A percentile compares a stretch with the other conserved stretches of the same genome.
These are phyloP conservation scores for Coendou prehensilis DNA, from an alignment of 2,797 vertebrate species.

Conservation along the genomic window DNA sequence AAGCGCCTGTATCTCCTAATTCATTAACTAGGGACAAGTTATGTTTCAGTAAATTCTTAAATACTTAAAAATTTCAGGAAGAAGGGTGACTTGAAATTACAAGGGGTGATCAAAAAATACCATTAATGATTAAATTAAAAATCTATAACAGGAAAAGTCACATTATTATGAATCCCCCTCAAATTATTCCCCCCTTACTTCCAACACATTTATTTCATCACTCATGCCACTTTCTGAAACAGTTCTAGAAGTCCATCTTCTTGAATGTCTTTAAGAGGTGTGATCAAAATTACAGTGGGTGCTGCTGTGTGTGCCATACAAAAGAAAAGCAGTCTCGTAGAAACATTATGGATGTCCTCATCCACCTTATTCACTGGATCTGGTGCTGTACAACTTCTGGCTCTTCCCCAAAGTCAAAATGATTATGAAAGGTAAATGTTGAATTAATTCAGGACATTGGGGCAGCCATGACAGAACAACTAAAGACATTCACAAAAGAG, in stretches of 20 bases:
- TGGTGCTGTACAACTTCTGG: not conserved
- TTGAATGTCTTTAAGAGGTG: not conserved
- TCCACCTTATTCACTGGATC: not conserved
- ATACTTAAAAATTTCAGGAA: slow-evolving; percentile 14
- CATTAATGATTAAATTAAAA: not conserved
- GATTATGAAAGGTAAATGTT: not conserved
- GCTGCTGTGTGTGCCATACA: not conserved
- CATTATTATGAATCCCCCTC: not conserved
- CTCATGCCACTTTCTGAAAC: not conserved
- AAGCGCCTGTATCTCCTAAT: slow-evolving; percentile 39
- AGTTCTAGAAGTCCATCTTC: not conserved
- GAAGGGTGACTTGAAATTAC: slow-evolving; percentile 31
- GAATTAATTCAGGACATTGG: not conserved
- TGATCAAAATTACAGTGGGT: not conserved
- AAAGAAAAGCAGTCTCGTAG: not conserved
- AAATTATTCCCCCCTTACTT: not conserved
- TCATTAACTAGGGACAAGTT: not conserved
- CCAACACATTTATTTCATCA: not conserved
- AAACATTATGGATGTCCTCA: not conserved
- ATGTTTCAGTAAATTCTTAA: not conserved
- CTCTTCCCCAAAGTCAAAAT: not conserved
- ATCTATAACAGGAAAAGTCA: not conserved
- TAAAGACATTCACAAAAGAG: not conserved
- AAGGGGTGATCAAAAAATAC: not conserved
- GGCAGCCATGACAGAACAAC: not conserved